Base-by-base conservation (phyloP, 1,140 invertebrate genomes). In the Drosophila jambulina region DNA sequence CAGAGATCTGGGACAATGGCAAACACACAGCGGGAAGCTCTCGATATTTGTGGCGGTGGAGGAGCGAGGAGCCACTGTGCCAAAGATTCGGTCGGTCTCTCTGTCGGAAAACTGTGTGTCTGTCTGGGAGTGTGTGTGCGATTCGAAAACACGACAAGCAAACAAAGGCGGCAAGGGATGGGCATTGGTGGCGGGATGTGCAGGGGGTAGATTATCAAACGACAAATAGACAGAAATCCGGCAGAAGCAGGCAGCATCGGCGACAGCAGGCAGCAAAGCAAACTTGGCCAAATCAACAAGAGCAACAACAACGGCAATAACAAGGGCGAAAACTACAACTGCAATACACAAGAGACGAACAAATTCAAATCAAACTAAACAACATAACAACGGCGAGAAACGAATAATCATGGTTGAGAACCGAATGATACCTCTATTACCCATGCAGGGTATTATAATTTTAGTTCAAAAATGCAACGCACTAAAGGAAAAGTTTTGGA, bases 301-400 rank as follows among this genome's bases (percentile, higher is more conserved):
- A 82, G 43, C 62, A 54, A 27, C 75, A 75, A 13, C 56, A 63
- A 68, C 25, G 61, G 34, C 34, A 25, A 38, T 25, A 56, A 38
- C 60, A 63, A 36, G 40, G 29, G 21, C 25, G 19, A 68, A 29
- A 67, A 67, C 65, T 71, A 64, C 74, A 68, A 56, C 63, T 45
- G 38, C 63, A 64, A 85, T 87, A 71, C 84, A 80, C 83, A 70
- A 74, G 80, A 80, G 84, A 51, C 84, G 70, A 84, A 90, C 83
- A 87, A 87, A 87, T 87, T 80, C 83, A 84, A 87, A 87, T 90
- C 84, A 84, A 80, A 87, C 75, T 62, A 49, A 53, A 86, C 78
- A 86, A 59, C 69, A 71, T 34, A 72, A 59, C 65, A 40, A 56
- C 34, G 21, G 36, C 10, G 21, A 17, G 10, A 42, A 21, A 42